A percentile compares a stretch with the other conserved stretches of the same genome.
Evolutionary conservation across 2,888 invertebrate species (phyloP).

Genomic region (Dasysyrphus albostriatus): DNA sequence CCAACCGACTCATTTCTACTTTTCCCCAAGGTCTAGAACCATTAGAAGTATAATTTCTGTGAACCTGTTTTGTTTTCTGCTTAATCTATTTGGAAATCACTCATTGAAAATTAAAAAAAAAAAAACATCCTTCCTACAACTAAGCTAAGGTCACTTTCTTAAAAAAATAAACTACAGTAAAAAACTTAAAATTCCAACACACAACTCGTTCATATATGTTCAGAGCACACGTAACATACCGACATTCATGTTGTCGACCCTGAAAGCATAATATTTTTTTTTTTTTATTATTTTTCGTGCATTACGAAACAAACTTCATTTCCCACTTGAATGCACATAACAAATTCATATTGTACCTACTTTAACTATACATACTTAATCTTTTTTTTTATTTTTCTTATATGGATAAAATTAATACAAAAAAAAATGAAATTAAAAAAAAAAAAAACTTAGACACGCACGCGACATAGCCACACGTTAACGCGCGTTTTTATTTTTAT

Average conservation of each 20-base stretch:
- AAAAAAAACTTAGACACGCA: slow-evolving; percentile 62
- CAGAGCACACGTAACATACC: slow-evolving; percentile 13
- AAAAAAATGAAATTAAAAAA: slow-evolving; percentile 31
- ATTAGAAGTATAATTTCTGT: no score
- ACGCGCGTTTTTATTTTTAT: slow-evolving; percentile 4
- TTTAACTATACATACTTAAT: slow-evolving; percentile 6
- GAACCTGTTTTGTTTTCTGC: no score
- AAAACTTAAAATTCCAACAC: slow-evolving; percentile 16
- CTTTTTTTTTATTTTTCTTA: slow-evolving; percentile 37
- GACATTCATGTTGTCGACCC: slow-evolving; percentile 35
- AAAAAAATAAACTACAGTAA: neutral
- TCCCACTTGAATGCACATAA: slow-evolving; percentile 71
- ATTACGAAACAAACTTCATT: slow-evolving; percentile 71
- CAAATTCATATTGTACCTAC: slow-evolving; percentile 48
- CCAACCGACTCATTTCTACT: no score
- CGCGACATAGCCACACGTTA: slow-evolving; percentile 65
- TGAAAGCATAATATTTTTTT: slow-evolving; percentile 27
- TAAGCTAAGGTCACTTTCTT: slow-evolving; percentile 28
- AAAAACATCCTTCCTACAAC: slow-evolving; percentile 29
- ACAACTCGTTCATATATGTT: slow-evolving; percentile 3
- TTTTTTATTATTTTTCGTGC: slow-evolving; percentile 1
- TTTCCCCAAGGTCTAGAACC: no score
- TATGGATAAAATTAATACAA: slow-evolving; percentile 46
- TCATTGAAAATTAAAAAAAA: no score
- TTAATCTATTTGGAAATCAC: no score